Percentiles rank a stretch among this genome's conserved stretches.
These are phyloP conservation scores for Gila robusta DNA, from an alignment of 2,797 vertebrate genomes.

Conservation along the genomic window DNA sequence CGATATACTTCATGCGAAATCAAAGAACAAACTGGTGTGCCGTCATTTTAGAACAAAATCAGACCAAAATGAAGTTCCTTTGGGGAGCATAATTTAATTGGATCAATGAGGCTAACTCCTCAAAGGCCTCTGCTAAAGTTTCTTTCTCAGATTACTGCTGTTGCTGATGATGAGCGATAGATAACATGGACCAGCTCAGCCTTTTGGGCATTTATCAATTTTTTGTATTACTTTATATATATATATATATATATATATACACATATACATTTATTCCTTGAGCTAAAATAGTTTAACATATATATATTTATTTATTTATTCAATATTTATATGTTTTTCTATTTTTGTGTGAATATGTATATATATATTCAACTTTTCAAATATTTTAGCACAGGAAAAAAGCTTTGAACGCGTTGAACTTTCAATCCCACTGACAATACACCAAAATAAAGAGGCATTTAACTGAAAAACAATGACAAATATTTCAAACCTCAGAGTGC, in stretches of 20 bases:
- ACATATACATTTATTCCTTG: no score
- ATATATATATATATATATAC: no score
- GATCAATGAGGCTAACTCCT: no score
- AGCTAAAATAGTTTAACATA: no score
- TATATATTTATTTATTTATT: neutral
- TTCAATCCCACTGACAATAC: slow-evolving; percentile 30
- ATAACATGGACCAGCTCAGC: no score
- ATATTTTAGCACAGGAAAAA: neutral
- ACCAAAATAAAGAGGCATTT: slow-evolving; percentile 31
- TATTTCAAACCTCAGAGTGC: slow-evolving; percentile 57
- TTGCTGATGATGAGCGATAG: no score
- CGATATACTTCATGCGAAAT: neutral
- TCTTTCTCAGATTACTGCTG: no score
- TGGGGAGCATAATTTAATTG: no score
- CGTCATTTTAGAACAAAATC: neutral
- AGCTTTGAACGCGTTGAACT: slow-evolving; percentile 6
- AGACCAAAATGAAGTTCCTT: neutral
- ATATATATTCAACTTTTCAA: neutral
- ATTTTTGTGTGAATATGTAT: neutral
- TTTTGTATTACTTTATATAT: no score
- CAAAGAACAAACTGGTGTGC: neutral
- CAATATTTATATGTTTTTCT: neutral
- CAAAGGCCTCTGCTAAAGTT: no score
- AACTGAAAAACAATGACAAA: slow-evolving; percentile 66
- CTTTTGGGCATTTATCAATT: no score